These are phyloP conservation scores for Heteropelma amictum DNA, from an alignment of 2,888 invertebrate species.

Conservation along the genomic window DNA sequence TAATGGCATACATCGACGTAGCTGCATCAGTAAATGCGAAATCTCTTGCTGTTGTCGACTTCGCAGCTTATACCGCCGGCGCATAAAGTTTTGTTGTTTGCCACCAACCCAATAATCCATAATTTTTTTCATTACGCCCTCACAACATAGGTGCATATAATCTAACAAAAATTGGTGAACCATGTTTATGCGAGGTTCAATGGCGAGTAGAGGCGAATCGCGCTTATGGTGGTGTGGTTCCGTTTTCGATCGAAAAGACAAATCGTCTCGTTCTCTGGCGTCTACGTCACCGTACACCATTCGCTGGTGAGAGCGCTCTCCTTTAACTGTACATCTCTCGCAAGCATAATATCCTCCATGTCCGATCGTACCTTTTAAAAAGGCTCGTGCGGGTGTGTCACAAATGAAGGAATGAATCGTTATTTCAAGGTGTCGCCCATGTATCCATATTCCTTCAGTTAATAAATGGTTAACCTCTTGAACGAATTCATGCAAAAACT, in stretches of 20 bases:
- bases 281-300: slow-evolving; percentile 9
- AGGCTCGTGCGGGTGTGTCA: not conserved
- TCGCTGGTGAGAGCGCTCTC: slow-evolving; percentile 1
- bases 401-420: too few relatives aligned
- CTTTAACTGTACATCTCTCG: not conserved
- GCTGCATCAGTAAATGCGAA: too few relatives aligned
- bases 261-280: not conserved
- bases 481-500: too few relatives aligned
- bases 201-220: not conserved
- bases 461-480: too few relatives aligned
- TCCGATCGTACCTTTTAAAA: not conserved
- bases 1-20: not conserved
- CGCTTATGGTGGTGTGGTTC: not conserved
- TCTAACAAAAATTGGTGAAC: slow-evolving; percentile 40
- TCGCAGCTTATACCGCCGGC: too few relatives aligned
- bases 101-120: slow-evolving; percentile 40
- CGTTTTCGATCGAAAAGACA: not conserved
- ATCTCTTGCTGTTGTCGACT: too few relatives aligned
- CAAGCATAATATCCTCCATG: slow-evolving; percentile 2
- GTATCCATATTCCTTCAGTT: too few relatives aligned
- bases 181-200: slow-evolving; percentile 40
- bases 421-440: too few relatives aligned
- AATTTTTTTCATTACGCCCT: slow-evolving; percentile 50
- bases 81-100: not conserved
- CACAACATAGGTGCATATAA: slow-evolving; percentile 50